Evolutionary conservation across 2,888 invertebrate genomes (phyloP).

Genomic region (Ryuthela nishihirai): DNA sequence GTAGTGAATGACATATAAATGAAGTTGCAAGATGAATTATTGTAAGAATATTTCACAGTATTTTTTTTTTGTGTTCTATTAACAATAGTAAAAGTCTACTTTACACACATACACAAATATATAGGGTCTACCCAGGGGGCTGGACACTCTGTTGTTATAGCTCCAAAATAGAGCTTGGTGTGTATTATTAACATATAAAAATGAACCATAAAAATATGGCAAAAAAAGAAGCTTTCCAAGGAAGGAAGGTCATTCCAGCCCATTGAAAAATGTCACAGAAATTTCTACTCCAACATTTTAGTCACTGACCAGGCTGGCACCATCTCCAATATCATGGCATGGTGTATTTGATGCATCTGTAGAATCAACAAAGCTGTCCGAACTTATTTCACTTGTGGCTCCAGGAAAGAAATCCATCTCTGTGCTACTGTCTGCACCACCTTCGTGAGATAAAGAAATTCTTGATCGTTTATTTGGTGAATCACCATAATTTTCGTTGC

Average conservation of each 20-base stretch:
- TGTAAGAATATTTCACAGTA: too few relatives aligned
- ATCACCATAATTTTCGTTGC: conserved; percentile 9
- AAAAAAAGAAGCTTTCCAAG: too few relatives aligned
- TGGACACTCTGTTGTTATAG: conserved; percentile 10
- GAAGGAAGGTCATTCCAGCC: too few relatives aligned
- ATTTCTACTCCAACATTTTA: too few relatives aligned
- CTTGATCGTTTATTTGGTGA: conserved; percentile 5
- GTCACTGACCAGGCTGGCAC: too few relatives aligned
- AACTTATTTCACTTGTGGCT: conserved; percentile 4
- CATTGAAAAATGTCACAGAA: too few relatives aligned
- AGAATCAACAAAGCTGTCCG: conserved; percentile 21
- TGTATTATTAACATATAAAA: conserved; percentile 17
- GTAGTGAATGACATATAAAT: too few relatives aligned
- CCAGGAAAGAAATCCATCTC: conserved; percentile 16
- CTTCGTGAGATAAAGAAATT: not conserved
- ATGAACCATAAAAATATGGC: conserved; percentile 31
- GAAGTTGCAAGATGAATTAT: too few relatives aligned
- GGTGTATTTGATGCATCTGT: too few relatives aligned
- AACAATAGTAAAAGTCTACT: conserved; percentile 21
- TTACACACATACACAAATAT: conserved; percentile 19
- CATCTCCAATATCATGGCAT: too few relatives aligned
- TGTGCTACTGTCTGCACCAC: conserved; percentile 28
- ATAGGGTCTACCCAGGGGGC: conserved; percentile 22
- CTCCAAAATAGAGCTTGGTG: not conserved
- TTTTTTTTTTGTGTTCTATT: too few relatives aligned